phyloP scores from a whole-genome alignment of 1,140 invertebrate species.

The Drosophila nigrodunni region DNA sequence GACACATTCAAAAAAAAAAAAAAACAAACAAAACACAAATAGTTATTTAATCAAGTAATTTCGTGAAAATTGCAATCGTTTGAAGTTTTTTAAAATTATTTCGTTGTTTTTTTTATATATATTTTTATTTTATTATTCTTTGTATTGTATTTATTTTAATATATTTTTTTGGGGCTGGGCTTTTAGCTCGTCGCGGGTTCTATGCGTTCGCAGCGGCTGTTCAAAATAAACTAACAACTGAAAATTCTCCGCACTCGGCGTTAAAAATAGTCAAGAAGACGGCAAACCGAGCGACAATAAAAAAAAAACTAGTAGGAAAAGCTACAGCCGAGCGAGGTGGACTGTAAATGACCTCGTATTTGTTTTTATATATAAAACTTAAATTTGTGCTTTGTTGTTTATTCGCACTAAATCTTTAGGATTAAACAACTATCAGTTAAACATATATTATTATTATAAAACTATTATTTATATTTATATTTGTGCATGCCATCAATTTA shows the following conservation, averaged over 20 bases:
- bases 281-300: conserved; percentile 9
- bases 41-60: conserved; percentile 16
- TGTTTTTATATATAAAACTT: no score
- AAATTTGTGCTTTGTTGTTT: no score
- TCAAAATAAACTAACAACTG: conserved; percentile 79
- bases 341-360: no score
- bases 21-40: background rate
- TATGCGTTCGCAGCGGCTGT: conserved; percentile 74
- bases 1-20: conserved; percentile 10
- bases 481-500: no score
- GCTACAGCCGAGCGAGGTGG: no score
- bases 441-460: no score
- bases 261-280: conserved; percentile 75
- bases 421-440: no score
- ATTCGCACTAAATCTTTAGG: no score
- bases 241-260: conserved; percentile 59
- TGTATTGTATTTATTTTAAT: conserved; percentile 23
- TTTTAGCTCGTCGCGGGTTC: conserved; percentile 57
- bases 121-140: conserved; percentile 5
- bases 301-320: background rate
- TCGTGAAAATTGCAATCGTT: conserved; percentile 37
- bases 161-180: conserved; percentile 11
- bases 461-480: no score
- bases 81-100: conserved; percentile 23
- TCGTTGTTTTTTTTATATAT: conserved; percentile 19